Base-by-base conservation (phyloP, 2,888 invertebrate genomes). In the Trachelus tabidus region DNA sequence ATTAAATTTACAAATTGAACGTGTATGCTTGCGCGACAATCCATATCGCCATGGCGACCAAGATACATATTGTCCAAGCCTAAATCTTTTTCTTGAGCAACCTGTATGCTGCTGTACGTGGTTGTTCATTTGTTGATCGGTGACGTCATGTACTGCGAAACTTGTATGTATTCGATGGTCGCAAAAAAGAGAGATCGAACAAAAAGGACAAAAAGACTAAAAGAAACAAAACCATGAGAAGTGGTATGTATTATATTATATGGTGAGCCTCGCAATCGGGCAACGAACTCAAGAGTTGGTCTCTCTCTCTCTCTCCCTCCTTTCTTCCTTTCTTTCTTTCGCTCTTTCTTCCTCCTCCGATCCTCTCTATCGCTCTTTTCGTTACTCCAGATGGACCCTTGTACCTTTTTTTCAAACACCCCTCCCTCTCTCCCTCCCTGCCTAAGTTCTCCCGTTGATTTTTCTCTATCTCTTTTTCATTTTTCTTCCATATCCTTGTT, bases 231-330 rank as follows among this genome's bases (percentile, higher is more conserved):
- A 73, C 71, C 73, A 75, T 69, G 73, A 77, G 75, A 81, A 79
- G 56, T 76, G 35, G 40, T 75, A 74, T 23, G 56, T 56, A 56
- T 23, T 23, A 15, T 56, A 56, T 56, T 56, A 56, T 56, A 56
- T 78, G 76, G 77, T 69, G 81, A 83, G 85, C 80, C 83, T 85
- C 84, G 82, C 86, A 87, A 88, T 88, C 89, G 88, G 87, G 81
- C 89, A 89, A 87, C 86, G 88, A 89, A 89, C 89, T 86, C 83
- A 81, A 78, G 81, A 78, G 81, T 81, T 78, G 69, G 80, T 81
- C 31, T 81, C 79, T 78, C 81, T 77, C 79, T 81, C 79, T 78
- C 81, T 76, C 79, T 79, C 81, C 76, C 79, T 76, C 80, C 76
- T 81, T 77, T 77, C 78, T 79, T 76, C 79, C 76, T 74, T 76